Evolutionary conservation across 2,888 invertebrate species (phyloP).

Genomic region (Polydrusus cervinus): DNA sequence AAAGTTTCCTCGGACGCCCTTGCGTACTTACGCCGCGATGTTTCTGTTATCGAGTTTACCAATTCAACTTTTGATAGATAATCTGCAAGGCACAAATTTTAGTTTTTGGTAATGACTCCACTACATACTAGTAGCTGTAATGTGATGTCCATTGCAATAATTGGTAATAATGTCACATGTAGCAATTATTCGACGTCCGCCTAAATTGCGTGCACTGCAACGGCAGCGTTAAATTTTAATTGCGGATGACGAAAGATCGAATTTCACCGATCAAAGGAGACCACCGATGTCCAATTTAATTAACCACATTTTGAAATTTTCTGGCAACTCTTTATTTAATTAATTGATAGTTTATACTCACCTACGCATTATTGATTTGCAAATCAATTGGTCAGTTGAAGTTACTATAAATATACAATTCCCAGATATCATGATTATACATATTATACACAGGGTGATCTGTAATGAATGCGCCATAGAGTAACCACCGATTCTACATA

Average conservation of each 20-base stretch:
- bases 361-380: too few relatives aligned
- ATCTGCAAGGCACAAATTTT: not conserved
- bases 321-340: slow-evolving; percentile 16
- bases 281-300: slow-evolving; percentile 26
- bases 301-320: slow-evolving; percentile 36
- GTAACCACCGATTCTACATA: too few relatives aligned
- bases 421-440: too few relatives aligned
- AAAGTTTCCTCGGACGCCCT: too few relatives aligned
- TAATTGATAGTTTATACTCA: not conserved
- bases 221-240: slow-evolving; percentile 39
- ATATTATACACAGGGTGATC: too few relatives aligned
- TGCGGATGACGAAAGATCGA: slow-evolving; percentile 33
- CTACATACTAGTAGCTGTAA: slow-evolving; percentile 15
- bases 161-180: slow-evolving; percentile 27
- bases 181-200: slow-evolving; percentile 34
- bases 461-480: too few relatives aligned
- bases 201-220: slow-evolving; percentile 36
- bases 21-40: too few relatives aligned
- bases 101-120: not conserved
- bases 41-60: too few relatives aligned
- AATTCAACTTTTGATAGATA: too few relatives aligned
- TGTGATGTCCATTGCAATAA: slow-evolving; percentile 16
- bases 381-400: too few relatives aligned
- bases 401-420: too few relatives aligned
- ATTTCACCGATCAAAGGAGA: slow-evolving; percentile 36